Evolutionary conservation across 2,797 vertebrate genomes (phyloP), one percentile per base, ranked within the genome.

Genomic region (Cephalopachus bancanus): DNA sequence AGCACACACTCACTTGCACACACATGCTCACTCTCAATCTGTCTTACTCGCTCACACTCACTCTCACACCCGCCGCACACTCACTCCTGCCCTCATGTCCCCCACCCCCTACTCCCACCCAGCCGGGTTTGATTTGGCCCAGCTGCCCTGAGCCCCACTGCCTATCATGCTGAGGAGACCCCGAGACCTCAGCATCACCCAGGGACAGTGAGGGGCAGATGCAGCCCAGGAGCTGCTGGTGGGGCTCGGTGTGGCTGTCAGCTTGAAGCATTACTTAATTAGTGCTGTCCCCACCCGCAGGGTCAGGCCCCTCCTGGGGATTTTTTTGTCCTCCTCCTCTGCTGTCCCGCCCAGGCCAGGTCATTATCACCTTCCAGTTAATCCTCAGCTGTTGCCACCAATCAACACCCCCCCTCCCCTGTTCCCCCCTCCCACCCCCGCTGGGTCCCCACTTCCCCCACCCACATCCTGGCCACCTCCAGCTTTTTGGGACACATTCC

Each of bases 341-440:
- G 55, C 33, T 71, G 3, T 37, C 37, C n/a, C 0, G 4, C 55
- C 0, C 26, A 69, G 14, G 10, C 59, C 11, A 24, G 62, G 67
- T 88, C 83, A 87, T 95, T 92, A 60, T 95, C 96, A 19, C 96
- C 57, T 91, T 60, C 24, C 69, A 49, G 96, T 22, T 96, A 95
- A 97, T 97, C 96, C 93, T 55, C 95, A 97, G 96, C 98, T 97
- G 96, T 95, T 30, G 28, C 37, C 92, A 83, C 93, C 87, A 95
- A 81, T 98, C 97, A 97, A 72, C 91, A 22, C 94, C 71, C 12
- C 5, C 1, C 3, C 12, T 76, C 76, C 64, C 44, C 55, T 11
- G 10, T 37, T n/a, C n/a, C n/a, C n/a, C n/a, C n/a, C n/a, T n/a
- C n/a, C n/a, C n/a, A n/a, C 67, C 79, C 57, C 26, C 71, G 22